Base-by-base conservation (phyloP, 2,113 vertebrate species). In the Oreochromis aureus region DNA sequence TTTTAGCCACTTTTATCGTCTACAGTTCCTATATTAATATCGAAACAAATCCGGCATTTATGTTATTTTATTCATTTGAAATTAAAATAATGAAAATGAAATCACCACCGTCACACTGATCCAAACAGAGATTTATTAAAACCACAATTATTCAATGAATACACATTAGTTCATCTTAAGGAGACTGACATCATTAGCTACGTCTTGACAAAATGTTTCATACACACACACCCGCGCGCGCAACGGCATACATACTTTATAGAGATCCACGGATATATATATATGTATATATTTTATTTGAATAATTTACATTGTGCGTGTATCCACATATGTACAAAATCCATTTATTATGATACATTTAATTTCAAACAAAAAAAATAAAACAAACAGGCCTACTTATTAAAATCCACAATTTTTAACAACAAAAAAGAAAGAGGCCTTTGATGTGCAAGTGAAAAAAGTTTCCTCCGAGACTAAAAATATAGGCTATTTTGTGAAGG, bases 321-420 rank as follows among this genome's bases (percentile, higher is more conserved):
- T 94, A 94, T 95, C 84, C 91, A 94, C 94, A 93, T 95, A 94
- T 96, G 36, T 96, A 95, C 94, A 96, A 89, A 90, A 90, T 86
- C 66, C 58, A 90, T 89, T 83, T 93, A 79, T 84, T 88, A 89
- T 92, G 53, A 86, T 88, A 94, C 91, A 95, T 86, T 92, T 91
- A 87, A 86, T 92, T 92, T 54, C 69, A 88, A 87, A 89, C 83
- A 86, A 80, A 16, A 86, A 22, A 32, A 11, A 0, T 5, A 10
- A 61, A 87, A 15, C 27, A 54, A 88, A 85, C 71, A 89, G 86
- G 83, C 87, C 81, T 78, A 87, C 48, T 69, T 41, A 6, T 78
- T 27, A 56, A 83, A 89, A 73, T 66, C 18, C 48, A 83, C 54
- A 54, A 73, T 39, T 54, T 81, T 51, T 7, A 69, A 69, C 63